Evolutionary conservation across 1,140 invertebrate species (phyloP).

Genomic region (Zaprionus gabonicus): DNA sequence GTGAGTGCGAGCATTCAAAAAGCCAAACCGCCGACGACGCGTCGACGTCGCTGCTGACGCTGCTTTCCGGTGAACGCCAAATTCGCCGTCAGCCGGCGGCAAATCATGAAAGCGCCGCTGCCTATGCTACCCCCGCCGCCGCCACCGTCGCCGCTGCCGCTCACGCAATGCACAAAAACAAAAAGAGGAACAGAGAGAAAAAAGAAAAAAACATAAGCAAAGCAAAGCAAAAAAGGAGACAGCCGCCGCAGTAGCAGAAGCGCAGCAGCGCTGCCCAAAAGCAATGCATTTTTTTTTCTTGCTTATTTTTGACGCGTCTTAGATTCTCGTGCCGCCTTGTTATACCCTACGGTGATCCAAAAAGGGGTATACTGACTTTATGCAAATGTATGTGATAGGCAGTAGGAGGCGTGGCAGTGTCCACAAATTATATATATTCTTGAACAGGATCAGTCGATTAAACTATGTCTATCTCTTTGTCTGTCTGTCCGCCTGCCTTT

Average conservation of each 20-base stretch:
- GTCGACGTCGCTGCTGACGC: conserved; percentile 39
- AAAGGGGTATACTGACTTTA: no score
- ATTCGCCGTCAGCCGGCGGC: conserved; percentile 64
- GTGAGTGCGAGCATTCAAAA: conserved; percentile 41
- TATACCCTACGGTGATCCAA: no score
- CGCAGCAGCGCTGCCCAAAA: conserved; percentile 55
- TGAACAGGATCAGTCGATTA: no score
- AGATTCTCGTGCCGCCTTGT: conserved; percentile 57
- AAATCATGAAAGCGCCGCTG: conserved; percentile 73
- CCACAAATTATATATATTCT: no score
- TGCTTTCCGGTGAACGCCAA: conserved; percentile 70
- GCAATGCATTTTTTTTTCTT: conserved; percentile 70
- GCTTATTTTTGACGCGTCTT: conserved; percentile 79
- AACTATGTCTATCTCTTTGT: no score
- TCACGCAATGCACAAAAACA: conserved; percentile 35
- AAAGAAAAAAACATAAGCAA: neutral
- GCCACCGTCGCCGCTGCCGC: conserved; percentile 18
- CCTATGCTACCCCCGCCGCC: conserved; percentile 10
- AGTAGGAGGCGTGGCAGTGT: no score
- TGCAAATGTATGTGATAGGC: no score
- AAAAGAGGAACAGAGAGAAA: conserved; percentile 37
- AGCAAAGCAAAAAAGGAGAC: conserved; percentile 49
- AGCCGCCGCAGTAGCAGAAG: conserved; percentile 26
- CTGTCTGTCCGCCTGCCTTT: no score
- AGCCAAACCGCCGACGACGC: conserved; percentile 45